Conservation (phyloP, 1,140 invertebrate species). For the Drosophila murphyi region DNA sequence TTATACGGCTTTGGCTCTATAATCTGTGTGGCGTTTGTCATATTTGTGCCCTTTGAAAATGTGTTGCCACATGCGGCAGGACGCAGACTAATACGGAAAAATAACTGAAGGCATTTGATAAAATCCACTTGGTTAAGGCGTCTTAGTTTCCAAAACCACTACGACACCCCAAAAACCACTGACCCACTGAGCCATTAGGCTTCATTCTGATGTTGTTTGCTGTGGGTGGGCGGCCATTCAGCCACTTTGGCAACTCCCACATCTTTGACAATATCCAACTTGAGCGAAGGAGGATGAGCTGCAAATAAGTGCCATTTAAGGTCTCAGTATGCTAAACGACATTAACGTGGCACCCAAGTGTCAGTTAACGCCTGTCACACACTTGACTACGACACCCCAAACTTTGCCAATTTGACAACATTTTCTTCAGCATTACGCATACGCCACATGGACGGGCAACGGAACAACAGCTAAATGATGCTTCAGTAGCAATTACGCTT, state of each 20-base stretch:
- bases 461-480: conserved; percentile 10
- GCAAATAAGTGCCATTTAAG: conserved; percentile 81
- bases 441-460: conserved; percentile 43
- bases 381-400: conserved; percentile 3
- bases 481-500: conserved; percentile 57
- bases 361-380: conserved; percentile 74
- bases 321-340: conserved; percentile 79
- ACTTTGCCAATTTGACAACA: conserved; percentile 29
- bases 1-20: conserved; percentile 8
- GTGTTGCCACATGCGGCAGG: conserved; percentile 17
- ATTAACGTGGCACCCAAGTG: conserved; percentile 75
- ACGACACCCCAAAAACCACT: neutral
- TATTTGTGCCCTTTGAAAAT: conserved; percentile 19
- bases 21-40: conserved; percentile 17
- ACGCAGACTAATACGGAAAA: conserved; percentile 5
- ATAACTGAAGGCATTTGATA: conserved; percentile 60
- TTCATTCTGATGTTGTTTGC: conserved; percentile 27
- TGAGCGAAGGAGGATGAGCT: conserved; percentile 46
- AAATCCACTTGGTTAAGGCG: conserved; percentile 65
- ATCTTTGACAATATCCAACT: conserved; percentile 70
- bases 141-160: neutral
- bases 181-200: conserved; percentile 19
- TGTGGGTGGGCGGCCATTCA: conserved; percentile 40
- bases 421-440: conserved; percentile 55
- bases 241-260: conserved; percentile 37